Evolutionary conservation across 2,797 vertebrate species (phyloP).

Genomic region (Alca torda): DNA sequence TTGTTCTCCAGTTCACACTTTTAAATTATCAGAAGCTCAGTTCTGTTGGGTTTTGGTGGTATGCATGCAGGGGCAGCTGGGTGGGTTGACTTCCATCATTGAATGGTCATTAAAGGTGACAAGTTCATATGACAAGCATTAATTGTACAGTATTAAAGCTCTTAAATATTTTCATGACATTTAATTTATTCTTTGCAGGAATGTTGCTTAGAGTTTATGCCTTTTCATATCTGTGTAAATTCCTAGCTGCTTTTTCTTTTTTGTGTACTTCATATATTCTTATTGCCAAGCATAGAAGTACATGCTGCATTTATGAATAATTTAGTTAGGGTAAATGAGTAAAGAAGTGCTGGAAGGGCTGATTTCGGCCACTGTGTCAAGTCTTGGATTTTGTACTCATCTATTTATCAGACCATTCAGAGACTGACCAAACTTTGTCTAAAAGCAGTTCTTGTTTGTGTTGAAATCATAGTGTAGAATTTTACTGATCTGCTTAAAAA

Average conservation of each 20-base stretch:
- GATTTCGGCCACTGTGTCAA: not conserved
- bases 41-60: not conserved
- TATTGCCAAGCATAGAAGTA: not conserved
- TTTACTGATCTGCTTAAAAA: not conserved
- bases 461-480: not conserved
- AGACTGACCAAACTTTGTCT: not conserved
- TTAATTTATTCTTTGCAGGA: not conserved
- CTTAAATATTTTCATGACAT: not conserved
- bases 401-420: not conserved
- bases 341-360: not conserved
- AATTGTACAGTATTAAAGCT: not conserved
- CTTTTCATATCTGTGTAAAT: not conserved
- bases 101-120: not conserved
- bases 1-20: not conserved
- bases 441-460: not conserved
- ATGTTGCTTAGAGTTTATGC: not conserved
- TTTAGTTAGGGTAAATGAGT: not conserved
- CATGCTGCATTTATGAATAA: not conserved
- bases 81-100: not conserved
- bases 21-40: not conserved
- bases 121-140: not conserved
- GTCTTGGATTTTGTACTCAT: not conserved
- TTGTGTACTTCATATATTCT: not conserved
- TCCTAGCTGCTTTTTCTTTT: not conserved
- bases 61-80: not conserved